Evolutionary conservation across 2,888 invertebrate genomes (phyloP), one percentile per base, ranked within the genome.

Genomic region (Cosmia trapezina): DNA sequence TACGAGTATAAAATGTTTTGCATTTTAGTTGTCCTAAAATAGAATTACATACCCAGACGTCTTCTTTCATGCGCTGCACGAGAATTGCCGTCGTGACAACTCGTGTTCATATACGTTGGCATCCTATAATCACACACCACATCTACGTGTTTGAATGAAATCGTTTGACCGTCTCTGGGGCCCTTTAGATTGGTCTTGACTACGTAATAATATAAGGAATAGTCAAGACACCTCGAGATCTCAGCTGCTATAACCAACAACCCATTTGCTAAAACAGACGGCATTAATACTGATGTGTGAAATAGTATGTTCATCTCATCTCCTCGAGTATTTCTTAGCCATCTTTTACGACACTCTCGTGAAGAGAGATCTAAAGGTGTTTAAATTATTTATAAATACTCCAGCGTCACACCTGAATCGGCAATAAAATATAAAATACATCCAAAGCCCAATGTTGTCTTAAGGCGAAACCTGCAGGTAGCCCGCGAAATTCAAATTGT

Each of bases 321-420:
- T 47, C 49, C 19, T 28, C 4, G n/a, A 54, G 49, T 61, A 64
- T 54, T 54, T 51, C 37, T 75, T 22, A 80, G 33, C 8, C 49
- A 71, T 12, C 49, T 61, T 81, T 77, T 82, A 77, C 69, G 78
- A 77, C 68, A 7, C 68, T 56, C 68, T 22, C 22, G 41, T 67
- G 14, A 65, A 53, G 41, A 75, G 14, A 68, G 28, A 61, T 81
- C 60, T 51, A 49, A 19, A 33, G 7, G 9, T 22, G 17, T 68
- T 62, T 77, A 68, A 61, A 76, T 83, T 68, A 82, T 78, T 71
- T 83, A 78, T 78, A 78, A 63, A 78, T 53, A 53, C 72, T 54
- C 28, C 45, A 7, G 4, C 51, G 54, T 83, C 47, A 45, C 83
- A 60, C 49, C 78, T 70, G 63, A 70, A 59, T 43, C 53, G n/a